Base-by-base conservation (phyloP, 2,113 vertebrate species). In the Asarcornis scutulata region DNA sequence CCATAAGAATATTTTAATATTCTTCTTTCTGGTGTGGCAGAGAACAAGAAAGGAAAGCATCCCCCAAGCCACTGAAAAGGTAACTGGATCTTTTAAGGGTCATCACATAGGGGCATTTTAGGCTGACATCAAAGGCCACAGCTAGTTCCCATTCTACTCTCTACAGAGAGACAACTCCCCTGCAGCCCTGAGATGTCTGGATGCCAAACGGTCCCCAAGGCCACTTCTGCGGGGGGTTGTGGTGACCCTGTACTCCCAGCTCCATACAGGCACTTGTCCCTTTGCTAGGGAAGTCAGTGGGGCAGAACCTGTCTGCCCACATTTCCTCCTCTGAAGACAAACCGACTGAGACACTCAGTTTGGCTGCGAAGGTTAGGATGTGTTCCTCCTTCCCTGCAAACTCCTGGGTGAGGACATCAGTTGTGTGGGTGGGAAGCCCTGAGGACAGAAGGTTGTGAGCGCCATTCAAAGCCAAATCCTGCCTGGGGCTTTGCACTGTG, bases 211-310 rank as follows among this genome's bases (percentile, higher is more conserved):
- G 22, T 67, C 40, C 38, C 32, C 38, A 58, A 16, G 48, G 56
- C 72, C 56, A 56, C 8, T 78, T 82, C 36, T 72, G 29, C 21
- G 14, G 22, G n/a, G 7, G 6, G 34, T 21, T 42, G 32, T 64
- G n/a, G 38, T n/a, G 18, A 46, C 11, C 13, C 11, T 7, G 55
- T 0, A 1, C 25, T 13, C 8, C 29, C 17, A 2, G 17, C 13
- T 36, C 16, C 7, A 7, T 4, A 11, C 15, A 88, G 52, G 48
- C 32, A 22, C 26, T 78, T 83, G 46, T 10, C 11, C 34, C 32
- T 68, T 78, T 74, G 16, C 4, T 34, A 36, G 15, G 25, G 55
- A n/a, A 73, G 13, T 58, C 44, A 58, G 9, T 3, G 7, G 27
- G 46, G 12, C 23, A 75, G 42, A 93, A 48, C 23, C 26, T 78